Evolutionary conservation across 2,113 vertebrate species (phyloP), one percentile per base, ranked within the genome.

Genomic region (Acrocephalus arundinaceus): DNA sequence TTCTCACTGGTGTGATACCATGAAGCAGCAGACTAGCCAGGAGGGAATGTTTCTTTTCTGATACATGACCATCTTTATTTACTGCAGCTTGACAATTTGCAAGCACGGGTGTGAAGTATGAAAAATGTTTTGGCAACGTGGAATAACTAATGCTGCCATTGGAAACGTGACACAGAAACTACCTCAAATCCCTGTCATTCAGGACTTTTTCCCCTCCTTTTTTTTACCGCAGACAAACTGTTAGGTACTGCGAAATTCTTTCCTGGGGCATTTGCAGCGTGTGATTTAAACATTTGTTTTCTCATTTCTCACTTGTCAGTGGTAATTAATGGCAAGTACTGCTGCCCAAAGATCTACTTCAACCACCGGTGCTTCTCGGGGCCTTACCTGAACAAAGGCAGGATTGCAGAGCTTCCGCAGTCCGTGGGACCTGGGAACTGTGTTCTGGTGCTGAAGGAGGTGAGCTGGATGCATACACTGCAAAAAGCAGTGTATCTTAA

Each of bases 321-420:
- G 94, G 96, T 97, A 67, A 97, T 98, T 97, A 99, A 99, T 43
- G 99, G 99, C 70, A 99, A 99, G 92, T 99, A 99, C 97, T 99
- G 98, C 97, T 99, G 99, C 97, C 99, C 99, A 96, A 99, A 99
- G 97, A 99, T 99, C 97, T 99, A 99, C 98, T 99, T 99, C 98
- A 99, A 99, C 96, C 99, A 99, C 89, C 98, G 99, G 80, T 99
- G 99, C 96, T 99, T 99, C 98, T 99, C 99, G 41, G 99, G 99
- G 82, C 99, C 99, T 12, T 99, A 99, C 97, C 99, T 99, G 72
- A 99, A 99, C 97, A 99, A 99, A 92, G 99, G 99, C 68, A 99
- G 99, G 97, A 99, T 99, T 24, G 98, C 99, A 35, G 99, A 99
- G 97, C 98, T 99, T 31, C 99, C 99, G n/a, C 99, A 99, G 84